Conservation (phyloP, 2,797 vertebrate genomes). For the Artibeus lituratus region DNA sequence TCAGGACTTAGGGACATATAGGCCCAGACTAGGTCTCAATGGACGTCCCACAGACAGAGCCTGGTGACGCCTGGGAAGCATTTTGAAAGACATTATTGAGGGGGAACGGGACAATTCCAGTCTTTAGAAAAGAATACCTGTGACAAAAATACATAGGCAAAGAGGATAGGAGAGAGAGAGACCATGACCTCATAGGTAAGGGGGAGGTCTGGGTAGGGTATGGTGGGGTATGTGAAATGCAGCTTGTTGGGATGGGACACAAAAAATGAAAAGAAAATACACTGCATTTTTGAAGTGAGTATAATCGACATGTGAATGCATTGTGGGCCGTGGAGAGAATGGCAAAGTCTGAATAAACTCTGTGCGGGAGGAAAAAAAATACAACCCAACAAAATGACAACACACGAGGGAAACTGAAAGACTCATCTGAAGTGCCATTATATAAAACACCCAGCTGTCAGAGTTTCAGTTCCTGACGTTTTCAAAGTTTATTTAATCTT, state of each 20-base stretch:
- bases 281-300: background rate
- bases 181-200: background rate
- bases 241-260: background rate
- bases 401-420: constrained; percentile 65
- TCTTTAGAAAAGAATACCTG: background rate
- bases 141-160: background rate
- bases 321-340: constrained; percentile 12
- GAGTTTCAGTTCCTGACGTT: constrained; percentile 47
- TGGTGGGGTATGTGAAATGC: background rate
- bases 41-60: background rate
- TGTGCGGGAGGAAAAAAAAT: constrained; percentile 8
- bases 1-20: background rate
- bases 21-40: background rate
- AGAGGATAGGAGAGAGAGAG: background rate
- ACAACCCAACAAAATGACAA: constrained; percentile 53
- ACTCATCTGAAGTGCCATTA: constrained; percentile 59
- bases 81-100: constrained; percentile 30
- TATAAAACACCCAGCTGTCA: constrained; percentile 63
- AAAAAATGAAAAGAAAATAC: constrained; percentile 14
- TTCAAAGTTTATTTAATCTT: constrained; percentile 67
- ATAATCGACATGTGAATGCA: constrained; percentile 31
- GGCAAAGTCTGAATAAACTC: constrained; percentile 49
- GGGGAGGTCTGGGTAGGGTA: background rate
- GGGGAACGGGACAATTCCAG: background rate
- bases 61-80: background rate